Base-by-base conservation (phyloP, 2,113 vertebrate species). In the Gymnobelideus leadbeateri region DNA sequence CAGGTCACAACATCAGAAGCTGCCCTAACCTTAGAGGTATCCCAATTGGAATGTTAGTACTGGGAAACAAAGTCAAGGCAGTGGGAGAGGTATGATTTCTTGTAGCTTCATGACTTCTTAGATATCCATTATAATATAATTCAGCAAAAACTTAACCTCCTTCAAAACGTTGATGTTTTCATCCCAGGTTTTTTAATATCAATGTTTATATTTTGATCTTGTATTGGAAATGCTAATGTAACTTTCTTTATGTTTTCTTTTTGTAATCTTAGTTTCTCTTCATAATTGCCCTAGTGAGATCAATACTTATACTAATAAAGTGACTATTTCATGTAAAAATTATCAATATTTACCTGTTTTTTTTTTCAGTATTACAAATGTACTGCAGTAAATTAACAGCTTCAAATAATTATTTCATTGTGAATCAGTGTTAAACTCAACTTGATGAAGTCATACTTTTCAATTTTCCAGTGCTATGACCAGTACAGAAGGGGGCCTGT, bases 31-130 rank as follows among this genome's bases (percentile, higher is more conserved):
- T 99, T 99, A 99, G 99, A 99, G 99, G 99, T 99, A 99, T 99
- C 99, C 99, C 99, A 99, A 99, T 99, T 99, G 99, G 99, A 99
- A 99, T 99, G 99, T 99, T 99, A 99, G 99, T 99, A 98, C 99
- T 99, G 99, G 99, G 99, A 99, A 99, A 99, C 99, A 99, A 99
- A 99, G 99, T 99, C 99, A 99, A 99, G 99, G 99, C 99, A 98
- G 99, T 99, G 99, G 99, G 99, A 99, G 99, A 99, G 99, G 99
- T 99, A 99, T 99, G 99, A 99, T 99, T 99, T 99, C 98, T 99
- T 99, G 99, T 99, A 99, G 99, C 98, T 99, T 98, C 99, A 98
- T 99, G 98, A 99, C 99, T 99, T 98, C 99, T 98, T 98, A 98
- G 97, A 98, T 98, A 97, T 92, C 98, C 95, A 97, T 98, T 98